Evolutionary conservation across 2,888 invertebrate genomes (phyloP), one percentile per base, ranked within the genome.

Genomic region (Agrotis segetum): DNA sequence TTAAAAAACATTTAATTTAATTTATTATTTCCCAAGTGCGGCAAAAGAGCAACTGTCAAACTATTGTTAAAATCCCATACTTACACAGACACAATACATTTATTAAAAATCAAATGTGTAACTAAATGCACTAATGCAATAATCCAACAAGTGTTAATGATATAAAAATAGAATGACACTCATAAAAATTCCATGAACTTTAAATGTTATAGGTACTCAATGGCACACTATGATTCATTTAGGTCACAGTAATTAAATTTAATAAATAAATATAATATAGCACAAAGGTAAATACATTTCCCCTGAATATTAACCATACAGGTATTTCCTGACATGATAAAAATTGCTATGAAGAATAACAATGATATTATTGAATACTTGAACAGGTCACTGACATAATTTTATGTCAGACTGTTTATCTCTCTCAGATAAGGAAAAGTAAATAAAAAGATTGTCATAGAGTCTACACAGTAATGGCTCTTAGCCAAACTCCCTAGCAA

Each of bases 371-470:
- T 40, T 52, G 11, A 9, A 49, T 55, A 24, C 46, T 67, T 67
- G 58, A 40, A 65, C 47, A 62, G 81, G 82, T 81, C 84, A 82
- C 58, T 84, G 84, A 84, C 86, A 67, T 81, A 68, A 67, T 77
- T 74, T 60, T 69, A 66, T 66, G 67, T 78, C 78, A 71, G 60
- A 60, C 55, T 70, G 72, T 68, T 85, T 85, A 85, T 83, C 83
- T 69, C 29, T 67, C 55, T 46, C 17, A 71, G 85, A 74, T 80
- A 83, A 60, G 50, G 46, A 53, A 63, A 68, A 53, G 70, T 82
- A 82, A 85, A 85, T 85, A 82, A 60, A 44, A 49, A 40, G 3
- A 53, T 47, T 63, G 44, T 40, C 24, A 66, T 21, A 2, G 11
- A 29, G 62, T 66, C 11, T 49, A 47, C 52, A 50, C 58, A 81